Evolutionary conservation across 2,888 invertebrate genomes (phyloP), one percentile per base, ranked within the genome.

Genomic region (Hydropsyche betteni): DNA sequence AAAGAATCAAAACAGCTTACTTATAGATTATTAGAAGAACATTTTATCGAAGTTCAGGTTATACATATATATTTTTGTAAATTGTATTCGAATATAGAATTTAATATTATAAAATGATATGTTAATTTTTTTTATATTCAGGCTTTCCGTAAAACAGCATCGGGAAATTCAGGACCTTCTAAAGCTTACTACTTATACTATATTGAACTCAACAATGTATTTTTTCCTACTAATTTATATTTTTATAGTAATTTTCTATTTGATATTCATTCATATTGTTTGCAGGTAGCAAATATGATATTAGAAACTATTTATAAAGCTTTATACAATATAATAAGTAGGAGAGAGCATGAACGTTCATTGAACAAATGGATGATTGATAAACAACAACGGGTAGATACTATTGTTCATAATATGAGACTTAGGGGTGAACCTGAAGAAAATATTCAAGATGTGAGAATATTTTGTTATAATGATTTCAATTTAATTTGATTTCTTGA

Each of bases 1-100:
- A 98, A 98, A 83, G 96, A 97, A 84, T 94, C 96, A 2, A 98
- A 98, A 83, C 91, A 94, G 79, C 85, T 97, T 12, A 92, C 96
- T 0, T 97, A 97, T 84, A 92, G 91, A 80, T 85, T 99, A 79
- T 86, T 96, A 69, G 93, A 94, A 83, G 94, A 97, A 82, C 92
- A 93, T 83, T 91, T 91, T 80, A 84, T 92, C 36, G 90, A 91
- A 80, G 86, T 92, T 77, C 91, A 92, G 83, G 93, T 93, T 81
- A 82, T 90, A 24, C 0, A 24, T 24, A 2, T 2, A 24, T 24
- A 24, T 24, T 61, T 24, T 61, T 33, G 7, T 69, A 14, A 34
- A 34, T 69, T 69, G 36, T 69, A 69, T 34, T 14, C 1, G 10
- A 12, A n/a, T 14, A 61, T 10, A 61, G 14, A 61, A 61, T n/a